phyloP scores from a whole-genome alignment of 1,140 invertebrate genomes.

The Colletes latitarsis region DNA sequence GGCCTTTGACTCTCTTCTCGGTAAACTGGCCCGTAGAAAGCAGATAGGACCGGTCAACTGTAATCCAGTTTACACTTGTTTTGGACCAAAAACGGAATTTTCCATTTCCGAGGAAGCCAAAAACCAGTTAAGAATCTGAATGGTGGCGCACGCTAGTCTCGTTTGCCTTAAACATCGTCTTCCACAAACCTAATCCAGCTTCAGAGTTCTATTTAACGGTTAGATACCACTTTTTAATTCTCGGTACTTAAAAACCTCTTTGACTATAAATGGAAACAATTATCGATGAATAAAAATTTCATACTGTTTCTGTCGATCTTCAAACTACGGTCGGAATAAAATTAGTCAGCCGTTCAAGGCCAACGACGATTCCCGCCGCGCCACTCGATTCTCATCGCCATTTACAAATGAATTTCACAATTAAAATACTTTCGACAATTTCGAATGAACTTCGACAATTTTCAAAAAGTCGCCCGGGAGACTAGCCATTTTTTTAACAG shows the following conservation, averaged over 20 bases:
- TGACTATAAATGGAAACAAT: not conserved
- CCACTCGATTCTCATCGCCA: too few species aligned
- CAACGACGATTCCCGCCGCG: too few species aligned
- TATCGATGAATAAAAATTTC: not conserved
- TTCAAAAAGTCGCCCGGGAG: not conserved
- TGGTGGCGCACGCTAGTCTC: too few species aligned
- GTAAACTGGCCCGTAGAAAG: constrained; percentile 27
- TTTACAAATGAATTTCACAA: too few species aligned
- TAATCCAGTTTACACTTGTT: constrained; percentile 14
- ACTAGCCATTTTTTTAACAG: constrained; percentile 27
- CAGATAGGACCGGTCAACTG: constrained; percentile 14
- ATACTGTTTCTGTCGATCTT: too few species aligned
- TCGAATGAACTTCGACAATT: not conserved
- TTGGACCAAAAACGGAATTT: not conserved
- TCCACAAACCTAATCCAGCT: too few species aligned
- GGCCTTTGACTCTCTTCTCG: constrained; percentile 38
- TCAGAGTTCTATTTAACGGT: too few species aligned
- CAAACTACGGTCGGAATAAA: too few species aligned
- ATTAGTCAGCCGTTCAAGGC: too few species aligned
- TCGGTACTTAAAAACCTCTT: not conserved
- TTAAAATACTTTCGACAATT: not conserved
- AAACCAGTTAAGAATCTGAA: not conserved
- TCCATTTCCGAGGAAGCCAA: not conserved
- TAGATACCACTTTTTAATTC: not conserved
- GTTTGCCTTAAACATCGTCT: not conserved